Evolutionary conservation across 2,797 vertebrate genomes (phyloP).

Genomic region (Paguma larvata): DNA sequence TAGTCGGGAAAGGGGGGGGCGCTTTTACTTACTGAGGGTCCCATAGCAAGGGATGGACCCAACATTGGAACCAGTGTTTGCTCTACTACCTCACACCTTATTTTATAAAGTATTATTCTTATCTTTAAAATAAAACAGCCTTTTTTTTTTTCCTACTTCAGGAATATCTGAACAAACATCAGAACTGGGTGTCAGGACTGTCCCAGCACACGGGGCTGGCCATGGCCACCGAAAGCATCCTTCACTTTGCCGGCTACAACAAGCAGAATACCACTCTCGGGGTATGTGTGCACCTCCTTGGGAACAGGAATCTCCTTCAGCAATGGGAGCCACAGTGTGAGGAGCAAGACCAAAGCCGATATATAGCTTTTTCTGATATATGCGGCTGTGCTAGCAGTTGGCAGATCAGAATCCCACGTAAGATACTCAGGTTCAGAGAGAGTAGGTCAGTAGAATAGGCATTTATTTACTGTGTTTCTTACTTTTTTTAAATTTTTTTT

Average conservation of each 20-base stretch:
- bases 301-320: background rate
- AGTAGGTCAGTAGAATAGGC: background rate
- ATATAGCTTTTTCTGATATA: background rate
- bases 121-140: background rate
- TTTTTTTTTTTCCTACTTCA: conserved; percentile 74
- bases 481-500: no score
- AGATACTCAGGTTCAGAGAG: background rate
- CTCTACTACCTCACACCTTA: background rate
- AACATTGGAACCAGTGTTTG: background rate
- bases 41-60: background rate
- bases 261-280: conserved; percentile 96
- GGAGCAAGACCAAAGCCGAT: no score
- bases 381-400: background rate
- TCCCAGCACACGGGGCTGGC: conserved; percentile 98
- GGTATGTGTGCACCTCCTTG: conserved; percentile 86
- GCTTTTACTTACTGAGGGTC: background rate
- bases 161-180: conserved; percentile 98
- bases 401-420: background rate
- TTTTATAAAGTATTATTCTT: background rate
- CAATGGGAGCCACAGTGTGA: background rate
- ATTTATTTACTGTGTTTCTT: background rate
- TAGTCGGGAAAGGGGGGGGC: background rate
- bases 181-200: conserved; percentile 97
- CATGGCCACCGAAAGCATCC: conserved; percentile 97
- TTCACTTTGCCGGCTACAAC: conserved; percentile 97